A percentile compares a stretch with the other conserved stretches of the same genome.
Evolutionary conservation across 2,113 vertebrate genomes (phyloP).

Genomic region (Nothobranchius furzeri): DNA sequence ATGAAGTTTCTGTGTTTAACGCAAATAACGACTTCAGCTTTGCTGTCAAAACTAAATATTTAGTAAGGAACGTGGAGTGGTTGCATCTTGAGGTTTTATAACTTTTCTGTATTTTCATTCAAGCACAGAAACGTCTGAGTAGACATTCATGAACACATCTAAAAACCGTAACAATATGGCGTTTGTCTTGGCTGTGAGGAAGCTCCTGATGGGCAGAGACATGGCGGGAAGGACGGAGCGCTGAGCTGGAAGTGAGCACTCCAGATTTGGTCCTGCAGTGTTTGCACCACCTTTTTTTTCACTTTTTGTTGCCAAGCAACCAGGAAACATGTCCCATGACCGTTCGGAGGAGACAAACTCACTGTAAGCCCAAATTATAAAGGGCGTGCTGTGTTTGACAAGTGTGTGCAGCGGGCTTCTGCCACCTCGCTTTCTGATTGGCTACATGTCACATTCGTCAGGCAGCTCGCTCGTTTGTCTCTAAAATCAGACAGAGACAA

Average conservation of each 20-base stretch:
- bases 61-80: too few species aligned
- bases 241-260: conserved; percentile 45
- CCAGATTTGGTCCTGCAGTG: conserved; percentile 37
- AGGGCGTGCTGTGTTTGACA: too few species aligned
- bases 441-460: too few species aligned
- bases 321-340: conserved; percentile 50
- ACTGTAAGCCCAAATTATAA: conserved; percentile 2
- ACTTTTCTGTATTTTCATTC: not conserved
- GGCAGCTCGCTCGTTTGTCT: too few species aligned
- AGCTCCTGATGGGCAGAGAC: conserved; percentile 33
- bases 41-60: too few species aligned
- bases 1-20: not conserved
- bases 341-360: conserved; percentile 26
- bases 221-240: conserved; percentile 41
- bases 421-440: too few species aligned
- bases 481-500: too few species aligned
- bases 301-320: conserved; percentile 52
- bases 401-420: too few species aligned
- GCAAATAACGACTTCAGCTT: not conserved
- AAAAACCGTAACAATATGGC: conserved; percentile 23
- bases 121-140: not conserved
- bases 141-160: not conserved
- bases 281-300: conserved; percentile 61
- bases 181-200: conserved; percentile 51
- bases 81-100: not conserved